phyloP scores from a whole-genome alignment of 2,888 invertebrate species.

The Acleris laterana region DNA sequence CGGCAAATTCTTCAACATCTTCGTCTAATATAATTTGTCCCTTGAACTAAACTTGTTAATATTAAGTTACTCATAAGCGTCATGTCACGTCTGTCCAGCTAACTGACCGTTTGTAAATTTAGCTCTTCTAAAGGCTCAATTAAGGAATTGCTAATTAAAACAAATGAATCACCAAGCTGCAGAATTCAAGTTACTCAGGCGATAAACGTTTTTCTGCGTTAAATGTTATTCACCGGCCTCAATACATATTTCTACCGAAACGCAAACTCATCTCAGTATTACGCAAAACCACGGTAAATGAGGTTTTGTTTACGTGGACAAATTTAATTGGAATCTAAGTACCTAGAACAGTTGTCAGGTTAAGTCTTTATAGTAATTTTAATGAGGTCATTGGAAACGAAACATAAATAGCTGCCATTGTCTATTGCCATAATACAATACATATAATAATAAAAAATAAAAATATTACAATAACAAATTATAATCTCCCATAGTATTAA shows the following conservation, averaged over 20 bases:
- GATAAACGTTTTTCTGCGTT: slow-evolving; percentile 27
- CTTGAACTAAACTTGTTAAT: no score
- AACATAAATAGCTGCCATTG: not conserved
- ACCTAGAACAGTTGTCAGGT: slow-evolving; percentile 5
- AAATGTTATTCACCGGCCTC: slow-evolving; percentile 42
- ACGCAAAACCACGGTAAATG: slow-evolving; percentile 31
- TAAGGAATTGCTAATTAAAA: slow-evolving; percentile 22
- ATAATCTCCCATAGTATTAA: no score
- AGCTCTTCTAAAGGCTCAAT: slow-evolving; percentile 1
- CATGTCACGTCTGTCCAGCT: no score
- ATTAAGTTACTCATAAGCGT: no score
- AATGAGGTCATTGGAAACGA: slow-evolving; percentile 10
- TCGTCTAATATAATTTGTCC: no score
- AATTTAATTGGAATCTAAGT: slow-evolving; percentile 19
- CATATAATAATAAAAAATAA: no score
- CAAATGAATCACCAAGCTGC: slow-evolving; percentile 22
- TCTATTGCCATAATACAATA: no score
- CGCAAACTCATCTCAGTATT: slow-evolving; percentile 18
- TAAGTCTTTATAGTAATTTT: slow-evolving; percentile 7
- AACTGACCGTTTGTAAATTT: not conserved
- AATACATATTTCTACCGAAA: slow-evolving; percentile 37
- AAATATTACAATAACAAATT: no score
- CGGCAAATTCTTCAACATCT: no score
- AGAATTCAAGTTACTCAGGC: slow-evolving; percentile 12
- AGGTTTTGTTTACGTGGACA: slow-evolving; percentile 35